Evolutionary conservation across 92 coral and sea anemone species (phyloP).

Genomic region (Siderastrea siderea): DNA sequence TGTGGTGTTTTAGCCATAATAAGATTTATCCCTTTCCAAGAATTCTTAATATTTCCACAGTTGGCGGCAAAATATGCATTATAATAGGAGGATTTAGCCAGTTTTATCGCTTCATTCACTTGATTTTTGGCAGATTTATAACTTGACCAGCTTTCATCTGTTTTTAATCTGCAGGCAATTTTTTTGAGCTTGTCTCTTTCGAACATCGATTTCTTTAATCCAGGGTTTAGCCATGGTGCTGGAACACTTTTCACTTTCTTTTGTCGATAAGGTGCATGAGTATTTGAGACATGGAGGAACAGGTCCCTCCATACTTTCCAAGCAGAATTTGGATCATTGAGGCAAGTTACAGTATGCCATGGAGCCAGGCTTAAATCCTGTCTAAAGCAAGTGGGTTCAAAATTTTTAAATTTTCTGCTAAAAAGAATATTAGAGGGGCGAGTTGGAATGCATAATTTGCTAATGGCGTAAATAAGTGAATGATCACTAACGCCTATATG

Average conservation of each 20-base stretch:
- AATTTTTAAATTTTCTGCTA: constrained; percentile 19
- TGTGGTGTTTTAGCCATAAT: too few relatives aligned
- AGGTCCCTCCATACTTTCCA: constrained; percentile 1
- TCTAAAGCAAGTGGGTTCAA: constrained; percentile 32
- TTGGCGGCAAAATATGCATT: too few relatives aligned
- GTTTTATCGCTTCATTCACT: too few relatives aligned
- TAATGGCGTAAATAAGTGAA: constrained; percentile 1
- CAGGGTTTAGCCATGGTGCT: constrained; percentile 5
- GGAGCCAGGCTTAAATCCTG: constrained; percentile 3
- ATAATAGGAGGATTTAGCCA: too few relatives aligned
- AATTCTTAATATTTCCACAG: too few relatives aligned
- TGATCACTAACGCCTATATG: too few relatives aligned
- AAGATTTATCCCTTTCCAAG: too few relatives aligned
- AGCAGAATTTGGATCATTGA: constrained; percentile 29
- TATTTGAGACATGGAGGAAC: constrained; percentile 9
- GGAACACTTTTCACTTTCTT: constrained; percentile 15
- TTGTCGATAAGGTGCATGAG: constrained; percentile 19
- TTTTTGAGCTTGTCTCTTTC: too few relatives aligned
- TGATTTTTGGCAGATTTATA: too few relatives aligned
- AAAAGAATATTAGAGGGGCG: constrained; percentile 10
- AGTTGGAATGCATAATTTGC: constrained; percentile 31
- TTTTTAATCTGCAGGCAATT: too few relatives aligned
- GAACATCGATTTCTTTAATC: constrained; percentile 1
- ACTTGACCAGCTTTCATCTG: too few relatives aligned
- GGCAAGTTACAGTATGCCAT: constrained; percentile 23